These are phyloP conservation scores for Lamellibrachia columna DNA, from an alignment of 2,888 invertebrate genomes.

Conservation along the genomic window DNA sequence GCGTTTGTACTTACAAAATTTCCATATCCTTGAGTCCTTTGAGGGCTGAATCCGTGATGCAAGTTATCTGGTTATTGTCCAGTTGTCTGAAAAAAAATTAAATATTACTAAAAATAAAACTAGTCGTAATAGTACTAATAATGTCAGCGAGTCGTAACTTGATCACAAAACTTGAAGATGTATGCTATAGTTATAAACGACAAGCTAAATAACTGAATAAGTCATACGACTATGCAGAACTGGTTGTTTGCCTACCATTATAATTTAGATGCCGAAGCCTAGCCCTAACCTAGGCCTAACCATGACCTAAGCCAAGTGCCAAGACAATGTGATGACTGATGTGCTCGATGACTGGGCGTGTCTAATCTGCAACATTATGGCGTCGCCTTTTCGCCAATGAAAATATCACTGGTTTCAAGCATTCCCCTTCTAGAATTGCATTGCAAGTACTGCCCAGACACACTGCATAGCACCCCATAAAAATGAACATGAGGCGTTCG, in stretches of 20 bases:
- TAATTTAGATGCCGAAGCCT: no score
- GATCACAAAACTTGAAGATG: no score
- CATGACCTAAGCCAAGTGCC: no score
- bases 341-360: neutral
- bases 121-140: neutral
- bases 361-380: neutral
- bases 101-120: neutral
- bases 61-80: slow-evolving; percentile 93
- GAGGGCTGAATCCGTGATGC: slow-evolving; percentile 90
- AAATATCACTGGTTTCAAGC: neutral
- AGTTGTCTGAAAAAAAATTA: slow-evolving; percentile 75
- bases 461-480: neutral
- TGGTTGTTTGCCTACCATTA: no score
- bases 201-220: no score
- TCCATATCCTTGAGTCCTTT: slow-evolving; percentile 75
- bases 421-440: neutral
- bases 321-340: no score
- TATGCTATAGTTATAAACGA: no score
- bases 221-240: no score
- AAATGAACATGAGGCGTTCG: neutral
- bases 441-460: neutral
- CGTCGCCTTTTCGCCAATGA: neutral
- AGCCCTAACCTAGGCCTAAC: no score
- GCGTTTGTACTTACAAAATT: slow-evolving; percentile 80
- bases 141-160: no score